Evolutionary conservation across 2,113 vertebrate genomes (phyloP).

Genomic region (Odontophorus gujanensis): DNA sequence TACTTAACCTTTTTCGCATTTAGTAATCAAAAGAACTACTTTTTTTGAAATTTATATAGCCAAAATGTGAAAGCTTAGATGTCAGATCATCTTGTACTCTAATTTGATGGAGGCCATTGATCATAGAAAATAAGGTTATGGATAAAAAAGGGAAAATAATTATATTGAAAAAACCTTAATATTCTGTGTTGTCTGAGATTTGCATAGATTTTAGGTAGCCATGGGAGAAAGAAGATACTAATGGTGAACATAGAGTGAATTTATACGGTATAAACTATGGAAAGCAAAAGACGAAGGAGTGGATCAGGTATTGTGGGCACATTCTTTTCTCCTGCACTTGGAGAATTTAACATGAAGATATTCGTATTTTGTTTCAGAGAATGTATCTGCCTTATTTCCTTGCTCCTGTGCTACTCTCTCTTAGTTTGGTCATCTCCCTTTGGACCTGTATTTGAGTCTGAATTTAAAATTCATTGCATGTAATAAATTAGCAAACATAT

Average conservation of each 20-base stretch:
- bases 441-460: background rate
- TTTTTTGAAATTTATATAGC: background rate
- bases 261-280: background rate
- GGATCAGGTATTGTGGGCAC: background rate
- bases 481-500: constrained; percentile 61
- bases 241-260: background rate
- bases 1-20: constrained; percentile 24
- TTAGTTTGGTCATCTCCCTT: constrained; percentile 42
- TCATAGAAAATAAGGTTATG: background rate
- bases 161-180: background rate
- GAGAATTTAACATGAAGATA: background rate
- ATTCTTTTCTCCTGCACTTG: background rate
- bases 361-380: background rate
- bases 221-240: background rate
- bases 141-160: background rate
- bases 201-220: background rate
- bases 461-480: constrained; percentile 47
- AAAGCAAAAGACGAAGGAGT: background rate
- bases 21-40: background rate
- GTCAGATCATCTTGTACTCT: background rate
- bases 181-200: background rate
- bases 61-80: constrained; percentile 14
- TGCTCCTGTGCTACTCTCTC: background rate
- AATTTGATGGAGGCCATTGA: background rate
- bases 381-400: background rate